phyloP scores from a whole-genome alignment of 2,113 vertebrate genomes.

The Columbina picui region DNA sequence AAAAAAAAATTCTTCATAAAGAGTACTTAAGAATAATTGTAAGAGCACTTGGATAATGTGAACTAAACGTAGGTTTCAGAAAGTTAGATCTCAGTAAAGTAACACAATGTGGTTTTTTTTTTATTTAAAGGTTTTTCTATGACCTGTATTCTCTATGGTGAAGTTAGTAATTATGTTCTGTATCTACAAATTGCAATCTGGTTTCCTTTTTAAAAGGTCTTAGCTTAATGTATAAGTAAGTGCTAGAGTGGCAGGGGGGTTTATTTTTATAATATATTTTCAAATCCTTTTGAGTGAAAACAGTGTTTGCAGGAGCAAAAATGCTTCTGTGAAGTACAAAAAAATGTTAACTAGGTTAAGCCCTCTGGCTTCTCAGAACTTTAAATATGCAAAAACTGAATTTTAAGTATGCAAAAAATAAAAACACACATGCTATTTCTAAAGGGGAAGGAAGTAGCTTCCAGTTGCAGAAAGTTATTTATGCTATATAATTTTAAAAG shows the following conservation, averaged over 20 bases:
- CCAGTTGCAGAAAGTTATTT: not conserved
- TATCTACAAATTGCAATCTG: not conserved
- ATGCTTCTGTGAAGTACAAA: not conserved
- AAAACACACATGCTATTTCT: not conserved
- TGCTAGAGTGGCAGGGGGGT: rapidly evolving
- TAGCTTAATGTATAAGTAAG: not conserved
- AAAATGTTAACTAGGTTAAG: not conserved
- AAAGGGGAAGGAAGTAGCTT: not conserved
- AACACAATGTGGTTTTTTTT: not conserved
- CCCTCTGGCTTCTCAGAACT: not conserved
- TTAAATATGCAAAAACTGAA: not conserved
- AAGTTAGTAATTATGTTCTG: not conserved
- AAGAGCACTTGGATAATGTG: not conserved
- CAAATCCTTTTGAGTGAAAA: not conserved
- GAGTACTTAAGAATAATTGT: not conserved
- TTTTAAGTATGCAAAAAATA: not conserved
- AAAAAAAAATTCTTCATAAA: not conserved
- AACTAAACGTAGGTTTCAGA: not conserved
- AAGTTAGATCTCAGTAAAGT: not conserved
- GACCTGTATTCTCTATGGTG: not conserved
- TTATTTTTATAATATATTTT: not conserved
- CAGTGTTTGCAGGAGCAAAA: not conserved
- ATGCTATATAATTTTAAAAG: not conserved
- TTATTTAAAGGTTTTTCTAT: not conserved
- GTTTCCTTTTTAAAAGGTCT: not conserved